phyloP scores from a whole-genome alignment of 2,797 vertebrate genomes.

The Gallinago nigripennis region DNA sequence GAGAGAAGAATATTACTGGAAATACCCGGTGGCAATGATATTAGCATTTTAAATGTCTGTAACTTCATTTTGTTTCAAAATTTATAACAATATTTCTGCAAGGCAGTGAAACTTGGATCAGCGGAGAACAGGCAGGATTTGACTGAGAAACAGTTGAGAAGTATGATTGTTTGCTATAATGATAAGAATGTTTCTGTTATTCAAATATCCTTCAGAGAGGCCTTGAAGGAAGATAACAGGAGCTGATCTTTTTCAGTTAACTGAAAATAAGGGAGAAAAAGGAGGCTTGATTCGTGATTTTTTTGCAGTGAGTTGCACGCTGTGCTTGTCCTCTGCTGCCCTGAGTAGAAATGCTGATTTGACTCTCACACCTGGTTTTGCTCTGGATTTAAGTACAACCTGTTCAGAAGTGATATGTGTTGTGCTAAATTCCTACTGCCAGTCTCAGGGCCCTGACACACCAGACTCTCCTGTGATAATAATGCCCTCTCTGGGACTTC shows the following conservation, averaged over 20 bases:
- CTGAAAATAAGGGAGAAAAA: neutral
- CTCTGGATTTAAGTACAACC: neutral
- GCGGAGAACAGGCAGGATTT: neutral
- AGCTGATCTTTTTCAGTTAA: neutral
- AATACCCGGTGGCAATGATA: neutral
- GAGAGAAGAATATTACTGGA: neutral
- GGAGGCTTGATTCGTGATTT: accelerated
- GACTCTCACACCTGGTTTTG: neutral
- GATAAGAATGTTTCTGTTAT: neutral
- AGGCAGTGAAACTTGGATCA: neutral
- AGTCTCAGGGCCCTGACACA: neutral
- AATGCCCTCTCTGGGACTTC: neutral
- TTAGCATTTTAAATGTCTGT: neutral
- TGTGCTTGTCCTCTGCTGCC: neutral
- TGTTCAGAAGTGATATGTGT: neutral
- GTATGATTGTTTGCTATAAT: neutral
- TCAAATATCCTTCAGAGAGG: neutral
- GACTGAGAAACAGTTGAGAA: neutral
- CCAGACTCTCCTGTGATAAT: neutral
- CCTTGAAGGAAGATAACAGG: neutral
- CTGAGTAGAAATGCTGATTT: neutral
- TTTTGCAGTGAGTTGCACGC: neutral
- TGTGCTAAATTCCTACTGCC: neutral
- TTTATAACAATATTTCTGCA: neutral
- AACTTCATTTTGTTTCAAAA: neutral